These are phyloP conservation scores for Timema cristinae DNA, from an alignment of 2,888 invertebrate species.

Conservation along the genomic window DNA sequence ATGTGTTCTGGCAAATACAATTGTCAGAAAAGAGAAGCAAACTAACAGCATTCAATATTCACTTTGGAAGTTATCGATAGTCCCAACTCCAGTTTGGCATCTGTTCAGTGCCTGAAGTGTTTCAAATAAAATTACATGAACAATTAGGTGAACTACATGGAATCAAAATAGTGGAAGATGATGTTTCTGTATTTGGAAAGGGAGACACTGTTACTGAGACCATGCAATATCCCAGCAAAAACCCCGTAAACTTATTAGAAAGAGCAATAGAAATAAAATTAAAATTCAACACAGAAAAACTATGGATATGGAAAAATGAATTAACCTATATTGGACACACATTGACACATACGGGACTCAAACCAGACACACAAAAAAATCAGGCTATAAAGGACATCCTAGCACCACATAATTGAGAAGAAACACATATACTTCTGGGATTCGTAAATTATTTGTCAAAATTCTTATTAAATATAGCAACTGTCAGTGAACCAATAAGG, in stretches of 20 bases:
- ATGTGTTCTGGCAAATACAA: not conserved
- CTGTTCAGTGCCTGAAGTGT: not conserved
- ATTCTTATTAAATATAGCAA: not conserved
- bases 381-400: slow-evolving; percentile 1
- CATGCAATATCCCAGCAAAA: not conserved
- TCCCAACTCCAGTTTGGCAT: not conserved
- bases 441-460: slow-evolving; percentile 10
- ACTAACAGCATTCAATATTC: not conserved
- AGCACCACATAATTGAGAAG: not conserved
- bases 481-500: not conserved
- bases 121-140: not conserved
- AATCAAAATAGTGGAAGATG: not conserved
- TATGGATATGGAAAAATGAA: not conserved
- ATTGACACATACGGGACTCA: not conserved
- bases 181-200: not conserved
- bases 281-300: not conserved
- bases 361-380: not conserved
- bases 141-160: not conserved
- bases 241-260: not conserved
- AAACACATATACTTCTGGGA: not conserved
- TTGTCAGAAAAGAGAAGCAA: not conserved
- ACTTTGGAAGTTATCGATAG: not conserved
- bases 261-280: not conserved
- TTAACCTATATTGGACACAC: not conserved
- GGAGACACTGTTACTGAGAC: not conserved